These are phyloP conservation scores for Fregata magnificens DNA, from an alignment of 2,113 vertebrate species.

Conservation along the genomic window DNA sequence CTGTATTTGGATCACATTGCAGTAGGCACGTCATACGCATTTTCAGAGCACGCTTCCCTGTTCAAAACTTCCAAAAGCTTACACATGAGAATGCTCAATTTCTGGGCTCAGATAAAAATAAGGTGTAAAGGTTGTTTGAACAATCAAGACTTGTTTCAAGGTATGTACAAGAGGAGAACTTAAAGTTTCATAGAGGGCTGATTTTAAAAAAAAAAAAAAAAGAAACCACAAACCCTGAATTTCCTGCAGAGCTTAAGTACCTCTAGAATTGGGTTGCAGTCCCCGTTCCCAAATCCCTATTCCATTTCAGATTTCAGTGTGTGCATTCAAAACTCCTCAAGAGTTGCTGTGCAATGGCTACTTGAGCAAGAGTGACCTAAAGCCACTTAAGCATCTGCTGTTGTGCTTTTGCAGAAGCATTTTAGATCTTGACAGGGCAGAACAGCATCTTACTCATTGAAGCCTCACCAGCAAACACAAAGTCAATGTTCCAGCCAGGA, in stretches of 20 bases:
- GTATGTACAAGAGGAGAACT: not conserved
- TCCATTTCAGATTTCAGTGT: not conserved
- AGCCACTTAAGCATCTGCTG: not conserved
- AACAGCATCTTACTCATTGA: not conserved
- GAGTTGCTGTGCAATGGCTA: not conserved
- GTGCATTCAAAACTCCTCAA: not conserved
- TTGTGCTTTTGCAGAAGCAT: not conserved
- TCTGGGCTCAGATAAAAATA: not conserved
- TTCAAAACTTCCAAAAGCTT: not conserved
- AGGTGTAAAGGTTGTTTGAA: not conserved
- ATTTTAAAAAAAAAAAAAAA: not conserved
- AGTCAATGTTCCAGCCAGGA: not conserved
- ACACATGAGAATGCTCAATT: accelerated
- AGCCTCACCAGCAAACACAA: not conserved
- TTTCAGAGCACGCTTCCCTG: not conserved
- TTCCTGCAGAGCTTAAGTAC: not conserved
- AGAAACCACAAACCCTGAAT: not conserved
- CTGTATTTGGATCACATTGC: not conserved
- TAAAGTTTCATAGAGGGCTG: not conserved
- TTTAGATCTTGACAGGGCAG: not conserved
- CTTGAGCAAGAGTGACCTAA: not conserved
- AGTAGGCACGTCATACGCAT: not conserved
- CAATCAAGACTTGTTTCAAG: not conserved
- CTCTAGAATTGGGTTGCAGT: not conserved
- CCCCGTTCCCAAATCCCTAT: not conserved